Conservation (phyloP, 2,888 invertebrate species). For the Stenichneumon culpator region DNA sequence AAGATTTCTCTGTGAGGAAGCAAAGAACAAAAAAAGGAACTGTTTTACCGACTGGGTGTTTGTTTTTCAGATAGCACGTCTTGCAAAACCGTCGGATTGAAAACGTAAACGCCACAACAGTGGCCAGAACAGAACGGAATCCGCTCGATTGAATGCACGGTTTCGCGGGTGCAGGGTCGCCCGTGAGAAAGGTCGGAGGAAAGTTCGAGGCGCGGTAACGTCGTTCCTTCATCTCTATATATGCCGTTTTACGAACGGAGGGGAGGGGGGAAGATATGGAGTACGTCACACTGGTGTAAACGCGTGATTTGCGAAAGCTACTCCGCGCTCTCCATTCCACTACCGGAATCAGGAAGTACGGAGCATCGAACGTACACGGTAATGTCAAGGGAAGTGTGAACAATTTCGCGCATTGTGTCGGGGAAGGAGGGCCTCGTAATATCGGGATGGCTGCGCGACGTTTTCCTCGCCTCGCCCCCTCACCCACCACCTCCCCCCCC, state of each 20-base stretch:
- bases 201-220: too few species aligned
- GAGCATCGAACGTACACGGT: conserved; percentile 77
- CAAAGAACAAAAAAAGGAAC: neutral
- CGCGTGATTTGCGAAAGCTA: conserved; percentile 49
- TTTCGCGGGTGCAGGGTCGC: neutral
- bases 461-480: conserved; percentile 1
- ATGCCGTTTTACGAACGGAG: neutral
- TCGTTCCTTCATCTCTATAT: neutral
- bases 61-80: too few species aligned
- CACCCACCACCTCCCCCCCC: neutral
- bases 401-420: conserved; percentile 84
- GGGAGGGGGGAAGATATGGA: neutral
- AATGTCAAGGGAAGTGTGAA: conserved; percentile 84
- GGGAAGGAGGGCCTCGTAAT: conserved; percentile 57
- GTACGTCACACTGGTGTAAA: conserved; percentile 32
- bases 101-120: neutral
- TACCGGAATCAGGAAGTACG: conserved; percentile 68
- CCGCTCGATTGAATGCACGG: neutral
- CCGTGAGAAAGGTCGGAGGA: neutral
- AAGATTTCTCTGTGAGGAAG: neutral
- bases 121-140: conserved; percentile 21
- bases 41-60: too few species aligned
- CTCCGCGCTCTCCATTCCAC: neutral
- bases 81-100: too few species aligned
- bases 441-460: conserved; percentile 60